These are phyloP conservation scores for Rousettus leschenaultii DNA, from an alignment of 2,113 vertebrate genomes.

Conservation along the genomic window DNA sequence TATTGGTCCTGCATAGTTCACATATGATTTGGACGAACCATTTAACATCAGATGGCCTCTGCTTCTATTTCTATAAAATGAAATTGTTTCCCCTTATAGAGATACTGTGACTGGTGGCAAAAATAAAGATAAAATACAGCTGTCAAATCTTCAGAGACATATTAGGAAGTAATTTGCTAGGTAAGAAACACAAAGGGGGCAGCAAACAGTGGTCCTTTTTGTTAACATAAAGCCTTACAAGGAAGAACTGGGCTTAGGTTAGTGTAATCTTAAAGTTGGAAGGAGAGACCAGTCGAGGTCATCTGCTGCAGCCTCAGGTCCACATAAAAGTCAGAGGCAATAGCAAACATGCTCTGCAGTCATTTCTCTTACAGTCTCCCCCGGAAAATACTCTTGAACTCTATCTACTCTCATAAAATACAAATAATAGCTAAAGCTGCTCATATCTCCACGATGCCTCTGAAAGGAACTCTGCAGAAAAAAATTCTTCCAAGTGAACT, in stretches of 20 bases:
- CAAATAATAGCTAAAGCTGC: background rate
- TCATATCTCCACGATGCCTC: background rate
- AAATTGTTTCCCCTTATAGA: background rate
- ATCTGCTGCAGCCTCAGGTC: background rate
- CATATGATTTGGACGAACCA: background rate
- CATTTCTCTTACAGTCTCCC: background rate
- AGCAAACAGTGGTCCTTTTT: background rate
- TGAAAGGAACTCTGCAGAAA: background rate
- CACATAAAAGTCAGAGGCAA: background rate
- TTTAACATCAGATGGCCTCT: conserved; percentile 8
- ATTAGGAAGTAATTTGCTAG: background rate
- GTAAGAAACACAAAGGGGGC: background rate
- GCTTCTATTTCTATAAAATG: background rate
- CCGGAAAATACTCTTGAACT: conserved; percentile 21
- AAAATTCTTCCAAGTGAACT: background rate
- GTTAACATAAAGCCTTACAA: background rate
- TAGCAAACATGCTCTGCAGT: background rate
- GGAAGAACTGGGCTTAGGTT: background rate
- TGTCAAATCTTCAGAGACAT: background rate
- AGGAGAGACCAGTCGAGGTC: background rate
- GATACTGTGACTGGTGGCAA: background rate
- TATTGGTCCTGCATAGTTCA: background rate
- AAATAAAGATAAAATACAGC: conserved; percentile 18
- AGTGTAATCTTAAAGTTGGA: background rate
- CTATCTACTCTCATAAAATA: background rate